Conservation (phyloP, 2,888 invertebrate species). For the Pocota personata region DNA sequence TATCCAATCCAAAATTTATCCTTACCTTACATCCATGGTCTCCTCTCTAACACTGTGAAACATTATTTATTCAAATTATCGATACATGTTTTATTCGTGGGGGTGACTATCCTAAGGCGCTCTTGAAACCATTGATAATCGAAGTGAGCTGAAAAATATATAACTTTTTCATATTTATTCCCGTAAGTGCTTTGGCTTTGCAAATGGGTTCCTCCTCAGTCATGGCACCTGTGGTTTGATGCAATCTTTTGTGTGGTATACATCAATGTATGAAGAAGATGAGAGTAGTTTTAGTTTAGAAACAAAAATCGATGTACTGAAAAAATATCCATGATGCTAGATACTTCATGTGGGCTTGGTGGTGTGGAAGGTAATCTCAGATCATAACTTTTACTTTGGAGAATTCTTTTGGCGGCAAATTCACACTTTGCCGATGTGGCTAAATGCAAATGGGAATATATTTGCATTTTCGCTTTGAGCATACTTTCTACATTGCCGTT, state of each 20-base stretch:
- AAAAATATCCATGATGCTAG: constrained; percentile 5
- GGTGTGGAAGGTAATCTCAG: constrained; percentile 17
- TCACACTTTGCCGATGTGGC: constrained; percentile 11
- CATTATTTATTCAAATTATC: constrained; percentile 36
- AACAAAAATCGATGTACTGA: constrained; percentile 4
- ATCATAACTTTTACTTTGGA: background rate
- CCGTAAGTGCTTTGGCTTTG: background rate
- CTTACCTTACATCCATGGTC: background rate
- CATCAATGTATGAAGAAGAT: background rate
- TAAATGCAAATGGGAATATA: constrained; percentile 2
- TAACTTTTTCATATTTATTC: background rate
- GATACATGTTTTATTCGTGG: background rate
- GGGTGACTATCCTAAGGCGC: background rate
- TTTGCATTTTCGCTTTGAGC: background rate
- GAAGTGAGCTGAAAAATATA: constrained; percentile 9
- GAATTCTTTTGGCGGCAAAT: background rate
- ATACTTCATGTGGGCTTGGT: background rate
- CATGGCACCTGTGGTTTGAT: constrained; percentile 17
- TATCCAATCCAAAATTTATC: constrained; percentile 21
- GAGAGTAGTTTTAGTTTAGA: background rate
- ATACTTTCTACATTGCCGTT: background rate
- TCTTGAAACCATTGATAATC: constrained; percentile 9
- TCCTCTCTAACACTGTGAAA: background rate
- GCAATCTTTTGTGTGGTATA: background rate
- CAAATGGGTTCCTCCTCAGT: background rate